These are phyloP conservation scores for Orius laevigatus DNA, from an alignment of 1,140 invertebrate genomes.

Conservation along the genomic window DNA sequence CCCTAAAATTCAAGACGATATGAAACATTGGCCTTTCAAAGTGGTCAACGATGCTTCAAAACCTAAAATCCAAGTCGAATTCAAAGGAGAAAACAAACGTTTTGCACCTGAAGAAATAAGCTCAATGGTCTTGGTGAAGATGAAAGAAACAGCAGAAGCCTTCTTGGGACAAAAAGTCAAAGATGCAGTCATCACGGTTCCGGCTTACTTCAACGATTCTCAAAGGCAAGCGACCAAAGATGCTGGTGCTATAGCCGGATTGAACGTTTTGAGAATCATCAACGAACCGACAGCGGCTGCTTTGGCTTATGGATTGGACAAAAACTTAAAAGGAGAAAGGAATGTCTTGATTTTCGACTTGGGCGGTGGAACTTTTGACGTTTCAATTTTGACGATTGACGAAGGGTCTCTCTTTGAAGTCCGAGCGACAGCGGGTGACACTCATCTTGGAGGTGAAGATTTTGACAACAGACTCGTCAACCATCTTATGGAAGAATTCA, in stretches of 20 bases:
- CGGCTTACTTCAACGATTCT: conserved; percentile 81
- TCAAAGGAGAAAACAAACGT: conserved; percentile 49
- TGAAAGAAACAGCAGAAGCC: conserved; percentile 35
- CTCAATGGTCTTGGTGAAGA: conserved; percentile 63
- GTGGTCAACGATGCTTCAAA: conserved; percentile 39
- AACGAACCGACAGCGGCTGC: conserved; percentile 96
- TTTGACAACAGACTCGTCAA: conserved; percentile 68
- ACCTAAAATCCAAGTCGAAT: conserved; percentile 43
- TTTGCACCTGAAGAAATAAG: conserved; percentile 63
- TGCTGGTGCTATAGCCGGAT: conserved; percentile 64
- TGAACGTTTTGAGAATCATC: conserved; percentile 74
- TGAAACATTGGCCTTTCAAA: conserved; percentile 48
- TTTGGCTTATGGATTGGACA: conserved; percentile 86
- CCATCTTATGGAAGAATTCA: conserved; percentile 36
- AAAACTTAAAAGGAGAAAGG: conserved; percentile 55
- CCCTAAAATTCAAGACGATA: conserved; percentile 27
- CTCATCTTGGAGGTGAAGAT: conserved; percentile 62
- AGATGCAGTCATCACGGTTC: conserved; percentile 44
- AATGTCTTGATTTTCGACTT: conserved; percentile 60
- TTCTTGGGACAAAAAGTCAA: conserved; percentile 35
- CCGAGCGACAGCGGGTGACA: conserved; percentile 53
- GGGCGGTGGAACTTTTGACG: conserved; percentile 65
- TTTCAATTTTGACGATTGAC: conserved; percentile 62
- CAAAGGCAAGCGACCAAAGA: conserved; percentile 84
- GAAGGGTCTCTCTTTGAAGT: conserved; percentile 57